These are phyloP conservation scores for Mesitornis unicolor DNA, from an alignment of 2,113 vertebrate species.

Conservation along the genomic window DNA sequence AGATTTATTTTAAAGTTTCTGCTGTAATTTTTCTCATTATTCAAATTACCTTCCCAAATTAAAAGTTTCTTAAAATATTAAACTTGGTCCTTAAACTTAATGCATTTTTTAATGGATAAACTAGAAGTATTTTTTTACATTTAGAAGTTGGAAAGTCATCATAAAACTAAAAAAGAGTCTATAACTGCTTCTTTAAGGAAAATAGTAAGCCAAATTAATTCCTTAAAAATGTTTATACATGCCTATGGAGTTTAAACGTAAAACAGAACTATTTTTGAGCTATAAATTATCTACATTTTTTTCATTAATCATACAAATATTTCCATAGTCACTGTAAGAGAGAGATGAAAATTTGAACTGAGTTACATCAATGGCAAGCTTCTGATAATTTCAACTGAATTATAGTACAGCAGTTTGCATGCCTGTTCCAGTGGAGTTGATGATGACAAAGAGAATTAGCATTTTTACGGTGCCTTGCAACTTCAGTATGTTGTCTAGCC, in stretches of 20 bases:
- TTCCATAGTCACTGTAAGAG: neutral
- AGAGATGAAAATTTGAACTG: neutral
- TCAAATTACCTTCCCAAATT: neutral
- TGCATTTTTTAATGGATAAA: neutral
- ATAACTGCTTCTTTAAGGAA: neutral
- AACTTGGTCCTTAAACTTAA: neutral
- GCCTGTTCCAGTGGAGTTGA: neutral
- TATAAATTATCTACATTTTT: neutral
- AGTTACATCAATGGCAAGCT: neutral
- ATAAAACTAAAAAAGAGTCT: neutral
- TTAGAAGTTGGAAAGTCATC: neutral
- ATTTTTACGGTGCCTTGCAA: neutral
- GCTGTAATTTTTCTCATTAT: neutral
- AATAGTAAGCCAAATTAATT: neutral
- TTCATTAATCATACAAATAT: neutral
- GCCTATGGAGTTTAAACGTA: neutral
- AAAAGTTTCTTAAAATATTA: neutral
- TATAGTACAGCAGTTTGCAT: neutral
- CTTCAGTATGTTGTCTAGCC: neutral
- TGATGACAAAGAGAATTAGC: neutral
- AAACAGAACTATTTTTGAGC: neutral
- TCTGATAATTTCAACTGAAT: neutral
- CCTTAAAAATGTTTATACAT: neutral
- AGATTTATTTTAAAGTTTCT: neutral
- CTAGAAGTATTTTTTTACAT: neutral